phyloP scores from a whole-genome alignment of 2,888 invertebrate species.

The Sphecodes monilicornis region DNA sequence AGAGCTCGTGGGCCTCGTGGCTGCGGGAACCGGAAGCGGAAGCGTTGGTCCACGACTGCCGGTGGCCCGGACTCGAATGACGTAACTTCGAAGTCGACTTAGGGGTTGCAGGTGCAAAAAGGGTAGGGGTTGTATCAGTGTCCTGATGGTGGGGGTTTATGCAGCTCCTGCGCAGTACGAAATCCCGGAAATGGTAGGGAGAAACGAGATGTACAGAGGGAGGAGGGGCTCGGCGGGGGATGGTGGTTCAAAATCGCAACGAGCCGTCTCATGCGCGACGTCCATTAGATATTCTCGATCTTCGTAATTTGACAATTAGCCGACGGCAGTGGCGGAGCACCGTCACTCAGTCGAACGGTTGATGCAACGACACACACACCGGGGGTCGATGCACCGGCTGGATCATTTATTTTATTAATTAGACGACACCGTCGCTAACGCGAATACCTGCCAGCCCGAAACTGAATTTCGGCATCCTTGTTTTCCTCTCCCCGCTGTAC shows the following conservation, averaged over 20 bases:
- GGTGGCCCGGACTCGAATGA: slow-evolving; percentile 77
- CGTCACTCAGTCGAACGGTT: slow-evolving; percentile 69
- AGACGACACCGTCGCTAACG: slow-evolving; percentile 57
- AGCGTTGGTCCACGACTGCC: slow-evolving; percentile 66
- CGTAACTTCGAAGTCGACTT: slow-evolving; percentile 64
- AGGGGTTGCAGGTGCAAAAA: slow-evolving; percentile 71
- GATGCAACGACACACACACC: slow-evolving; percentile 42
- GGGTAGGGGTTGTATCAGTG: slow-evolving; percentile 64
- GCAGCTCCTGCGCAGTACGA: slow-evolving; percentile 61
- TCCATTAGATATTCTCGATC: slow-evolving; percentile 79
- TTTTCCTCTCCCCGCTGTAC: not conserved
- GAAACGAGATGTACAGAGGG: not conserved
- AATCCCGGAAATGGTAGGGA: slow-evolving; percentile 3
- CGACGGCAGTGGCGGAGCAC: slow-evolving; percentile 63
- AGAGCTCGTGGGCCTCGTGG: slow-evolving; percentile 46
- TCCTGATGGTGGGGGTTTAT: slow-evolving; percentile 57
- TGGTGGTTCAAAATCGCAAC: slow-evolving; percentile 47
- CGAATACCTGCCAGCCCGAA: slow-evolving; percentile 46
- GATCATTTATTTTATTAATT: slow-evolving; percentile 74
- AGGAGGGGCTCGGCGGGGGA: not conserved
- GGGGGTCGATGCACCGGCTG: slow-evolving; percentile 60
- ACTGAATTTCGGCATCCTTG: slow-evolving; percentile 28
- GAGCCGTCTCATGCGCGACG: slow-evolving; percentile 58
- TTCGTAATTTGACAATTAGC: slow-evolving; percentile 80
- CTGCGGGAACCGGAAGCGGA: slow-evolving; percentile 66